These are phyloP conservation scores for Pelecanoides urinatrix DNA, from an alignment of 2,113 vertebrate species.

Conservation along the genomic window DNA sequence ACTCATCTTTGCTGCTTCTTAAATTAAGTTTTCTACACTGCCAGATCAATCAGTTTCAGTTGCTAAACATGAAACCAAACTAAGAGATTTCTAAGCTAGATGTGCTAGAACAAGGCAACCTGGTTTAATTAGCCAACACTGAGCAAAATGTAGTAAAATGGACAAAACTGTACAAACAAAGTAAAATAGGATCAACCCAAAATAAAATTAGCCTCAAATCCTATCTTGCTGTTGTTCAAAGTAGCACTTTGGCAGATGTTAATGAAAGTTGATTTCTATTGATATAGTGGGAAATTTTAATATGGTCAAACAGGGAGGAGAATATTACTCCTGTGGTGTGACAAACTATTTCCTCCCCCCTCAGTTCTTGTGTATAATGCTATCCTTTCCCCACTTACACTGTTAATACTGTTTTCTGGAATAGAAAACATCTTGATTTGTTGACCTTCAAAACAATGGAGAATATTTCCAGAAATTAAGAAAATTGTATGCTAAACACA, in stretches of 20 bases:
- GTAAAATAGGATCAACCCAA: neutral
- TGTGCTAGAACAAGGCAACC: neutral
- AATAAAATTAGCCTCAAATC: neutral
- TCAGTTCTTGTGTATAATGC: neutral
- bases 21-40: neutral
- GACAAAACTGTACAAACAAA: neutral
- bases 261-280: neutral
- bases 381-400: neutral
- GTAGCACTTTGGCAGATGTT: neutral
- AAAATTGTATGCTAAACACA: neutral
- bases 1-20: neutral
- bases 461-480: neutral
- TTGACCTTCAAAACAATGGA: neutral
- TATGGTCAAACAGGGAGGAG: fast-evolving
- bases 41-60: neutral
- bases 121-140: neutral
- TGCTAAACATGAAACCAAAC: neutral
- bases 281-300: neutral
- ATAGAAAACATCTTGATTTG: neutral
- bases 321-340: neutral
- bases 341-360: neutral
- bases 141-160: neutral
- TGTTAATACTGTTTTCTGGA: neutral
- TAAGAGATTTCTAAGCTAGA: neutral
- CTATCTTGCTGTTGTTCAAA: neutral